These are phyloP conservation scores for Chaetogeoica ovagalla DNA, from an alignment of 2,888 invertebrate genomes.

Conservation along the genomic window DNA sequence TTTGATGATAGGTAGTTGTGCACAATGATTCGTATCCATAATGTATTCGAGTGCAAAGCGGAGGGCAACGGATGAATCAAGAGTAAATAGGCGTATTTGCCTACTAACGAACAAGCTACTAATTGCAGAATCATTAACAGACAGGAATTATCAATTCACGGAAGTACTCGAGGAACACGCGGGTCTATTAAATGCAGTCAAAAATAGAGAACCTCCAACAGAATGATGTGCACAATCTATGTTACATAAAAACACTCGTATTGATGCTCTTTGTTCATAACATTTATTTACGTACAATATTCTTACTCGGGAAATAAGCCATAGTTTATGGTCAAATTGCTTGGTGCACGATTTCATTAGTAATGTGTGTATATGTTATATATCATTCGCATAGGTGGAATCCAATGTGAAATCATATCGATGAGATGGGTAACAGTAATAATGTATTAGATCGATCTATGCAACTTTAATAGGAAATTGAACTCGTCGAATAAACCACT, in stretches of 20 bases:
- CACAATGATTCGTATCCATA: background rate
- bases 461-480: too few species aligned
- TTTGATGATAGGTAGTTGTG: background rate
- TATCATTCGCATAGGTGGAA: too few species aligned
- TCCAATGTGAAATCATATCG: too few species aligned
- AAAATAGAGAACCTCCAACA: background rate
- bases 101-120: background rate
- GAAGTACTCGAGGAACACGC: too few species aligned
- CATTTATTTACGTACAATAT: background rate
- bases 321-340: background rate
- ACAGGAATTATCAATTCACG: background rate
- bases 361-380: too few species aligned
- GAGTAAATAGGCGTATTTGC: too few species aligned
- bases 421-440: too few species aligned
- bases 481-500: too few species aligned
- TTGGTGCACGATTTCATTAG: too few species aligned
- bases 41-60: background rate
- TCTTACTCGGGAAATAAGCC: background rate
- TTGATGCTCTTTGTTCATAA: background rate
- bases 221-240: background rate
- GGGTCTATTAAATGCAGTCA: background rate
- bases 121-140: background rate
- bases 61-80: background rate
- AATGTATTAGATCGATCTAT: too few species aligned
- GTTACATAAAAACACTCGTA: background rate